phyloP scores from a whole-genome alignment of 2,888 invertebrate genomes.

The Anaspis maculata region DNA sequence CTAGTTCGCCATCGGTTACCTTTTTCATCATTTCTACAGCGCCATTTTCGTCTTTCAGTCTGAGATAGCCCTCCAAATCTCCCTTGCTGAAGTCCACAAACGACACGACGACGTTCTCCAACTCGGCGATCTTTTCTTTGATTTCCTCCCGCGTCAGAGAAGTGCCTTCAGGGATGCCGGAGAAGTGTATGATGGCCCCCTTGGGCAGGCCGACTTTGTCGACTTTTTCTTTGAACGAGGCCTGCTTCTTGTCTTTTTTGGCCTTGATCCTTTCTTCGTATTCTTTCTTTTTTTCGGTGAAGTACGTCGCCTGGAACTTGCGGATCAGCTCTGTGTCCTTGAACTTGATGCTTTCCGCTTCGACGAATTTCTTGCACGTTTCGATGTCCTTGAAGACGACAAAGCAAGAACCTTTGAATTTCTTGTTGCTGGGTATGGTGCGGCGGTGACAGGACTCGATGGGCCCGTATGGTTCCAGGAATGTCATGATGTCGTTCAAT shows the following conservation, averaged over 20 bases:
- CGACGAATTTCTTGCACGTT: slow-evolving; percentile 70
- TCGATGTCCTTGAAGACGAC: slow-evolving; percentile 76
- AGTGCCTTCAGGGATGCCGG: slow-evolving; percentile 49
- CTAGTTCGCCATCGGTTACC: slow-evolving; percentile 47
- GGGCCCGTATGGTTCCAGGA: slow-evolving; percentile 58
- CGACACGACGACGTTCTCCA: slow-evolving; percentile 54
- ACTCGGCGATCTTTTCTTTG: slow-evolving; percentile 56
- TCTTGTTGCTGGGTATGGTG: slow-evolving; percentile 50
- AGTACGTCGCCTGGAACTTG: slow-evolving; percentile 64
- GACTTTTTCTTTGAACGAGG: slow-evolving; percentile 38
- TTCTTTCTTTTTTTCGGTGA: slow-evolving; percentile 60
- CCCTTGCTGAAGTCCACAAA: slow-evolving; percentile 72
- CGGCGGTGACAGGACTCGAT: slow-evolving; percentile 58
- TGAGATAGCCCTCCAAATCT: slow-evolving; percentile 62
- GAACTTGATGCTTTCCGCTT: slow-evolving; percentile 51
- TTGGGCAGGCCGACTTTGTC: slow-evolving; percentile 51
- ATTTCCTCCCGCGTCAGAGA: slow-evolving; percentile 61
- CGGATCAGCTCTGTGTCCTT: slow-evolving; percentile 61
- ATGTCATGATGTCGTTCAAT: slow-evolving; percentile 62
- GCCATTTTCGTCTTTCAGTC: slow-evolving; percentile 60
- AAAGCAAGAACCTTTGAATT: slow-evolving; percentile 90
- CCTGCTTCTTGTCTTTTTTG: slow-evolving; percentile 50
- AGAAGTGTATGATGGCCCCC: slow-evolving; percentile 66
- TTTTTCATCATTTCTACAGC: slow-evolving; percentile 58
- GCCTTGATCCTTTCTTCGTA: slow-evolving; percentile 45